Conservation (phyloP, 1,140 invertebrate species). For the Whitmania pigra region DNA sequence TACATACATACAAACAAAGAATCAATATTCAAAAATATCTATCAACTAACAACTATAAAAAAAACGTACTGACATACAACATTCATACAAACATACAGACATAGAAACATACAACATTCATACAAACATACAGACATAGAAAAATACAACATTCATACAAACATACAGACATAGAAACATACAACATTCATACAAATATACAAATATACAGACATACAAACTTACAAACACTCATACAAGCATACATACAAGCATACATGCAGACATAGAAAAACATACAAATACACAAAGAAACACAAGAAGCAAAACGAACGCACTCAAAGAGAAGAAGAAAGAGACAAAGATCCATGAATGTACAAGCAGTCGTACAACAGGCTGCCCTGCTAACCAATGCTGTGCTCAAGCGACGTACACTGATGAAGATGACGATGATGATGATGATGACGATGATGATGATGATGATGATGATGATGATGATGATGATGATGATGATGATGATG, state of each 20-base stretch:
- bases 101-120: not conserved
- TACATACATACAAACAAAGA: too few relatives aligned
- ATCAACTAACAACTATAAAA: too few relatives aligned
- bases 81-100: not conserved
- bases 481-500: too few relatives aligned
- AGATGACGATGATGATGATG: too few relatives aligned
- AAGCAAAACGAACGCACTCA: not conserved
- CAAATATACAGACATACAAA: not conserved
- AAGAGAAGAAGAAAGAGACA: not conserved
- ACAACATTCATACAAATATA: not conserved
- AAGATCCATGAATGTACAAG: not conserved
- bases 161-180: not conserved
- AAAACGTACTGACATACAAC: not conserved
- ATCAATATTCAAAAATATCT: too few relatives aligned
- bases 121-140: not conserved
- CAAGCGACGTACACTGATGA: too few relatives aligned
- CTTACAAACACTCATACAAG: not conserved
- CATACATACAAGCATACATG: constrained; percentile 8
- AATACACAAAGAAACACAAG: not conserved
- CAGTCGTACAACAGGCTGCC: too few relatives aligned
- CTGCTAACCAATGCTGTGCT: too few relatives aligned
- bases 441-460: too few relatives aligned
- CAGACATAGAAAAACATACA: constrained; percentile 4
- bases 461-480: too few relatives aligned
- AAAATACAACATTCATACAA: not conserved